phyloP scores from a whole-genome alignment of 2,797 vertebrate species.

The Pristis pectinata region DNA sequence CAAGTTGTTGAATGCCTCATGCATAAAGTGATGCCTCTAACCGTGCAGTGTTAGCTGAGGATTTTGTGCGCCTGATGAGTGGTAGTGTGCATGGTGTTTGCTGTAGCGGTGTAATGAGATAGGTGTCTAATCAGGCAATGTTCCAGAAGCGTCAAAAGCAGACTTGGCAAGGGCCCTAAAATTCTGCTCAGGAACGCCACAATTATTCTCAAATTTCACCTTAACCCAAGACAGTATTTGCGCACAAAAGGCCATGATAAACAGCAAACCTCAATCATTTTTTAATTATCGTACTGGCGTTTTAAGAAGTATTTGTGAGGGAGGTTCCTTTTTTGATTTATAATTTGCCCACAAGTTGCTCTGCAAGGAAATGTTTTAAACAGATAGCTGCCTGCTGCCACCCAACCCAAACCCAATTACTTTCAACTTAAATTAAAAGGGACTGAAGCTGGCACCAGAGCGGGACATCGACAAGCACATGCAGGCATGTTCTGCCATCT shows the following conservation, averaged over 20 bases:
- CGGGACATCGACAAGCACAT: background rate
- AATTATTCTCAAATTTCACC: background rate
- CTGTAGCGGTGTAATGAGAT: background rate
- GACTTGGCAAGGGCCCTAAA: background rate
- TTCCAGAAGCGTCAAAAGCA: background rate
- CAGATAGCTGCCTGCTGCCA: background rate
- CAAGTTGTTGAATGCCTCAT: too few relatives aligned
- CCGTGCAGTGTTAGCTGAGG: too few relatives aligned
- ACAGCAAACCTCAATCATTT: background rate
- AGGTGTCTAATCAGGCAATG: background rate
- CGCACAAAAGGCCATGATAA: background rate
- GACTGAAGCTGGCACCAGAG: background rate
- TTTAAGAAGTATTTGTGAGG: background rate
- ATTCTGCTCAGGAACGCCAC: background rate
- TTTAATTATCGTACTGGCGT: background rate
- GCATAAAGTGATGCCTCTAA: too few relatives aligned
- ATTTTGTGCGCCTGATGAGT: too few relatives aligned
- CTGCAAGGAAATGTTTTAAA: background rate
- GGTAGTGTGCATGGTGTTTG: background rate
- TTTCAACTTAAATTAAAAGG: background rate
- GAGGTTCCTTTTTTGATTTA: background rate
- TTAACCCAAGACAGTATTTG: background rate
- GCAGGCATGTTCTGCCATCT: background rate
- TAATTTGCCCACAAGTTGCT: background rate
- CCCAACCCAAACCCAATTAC: background rate